Percentiles rank a stretch among this genome's conserved stretches.
These are phyloP conservation scores for Acholoe squamosa DNA, from an alignment of 2,888 invertebrate species.

Conservation along the genomic window DNA sequence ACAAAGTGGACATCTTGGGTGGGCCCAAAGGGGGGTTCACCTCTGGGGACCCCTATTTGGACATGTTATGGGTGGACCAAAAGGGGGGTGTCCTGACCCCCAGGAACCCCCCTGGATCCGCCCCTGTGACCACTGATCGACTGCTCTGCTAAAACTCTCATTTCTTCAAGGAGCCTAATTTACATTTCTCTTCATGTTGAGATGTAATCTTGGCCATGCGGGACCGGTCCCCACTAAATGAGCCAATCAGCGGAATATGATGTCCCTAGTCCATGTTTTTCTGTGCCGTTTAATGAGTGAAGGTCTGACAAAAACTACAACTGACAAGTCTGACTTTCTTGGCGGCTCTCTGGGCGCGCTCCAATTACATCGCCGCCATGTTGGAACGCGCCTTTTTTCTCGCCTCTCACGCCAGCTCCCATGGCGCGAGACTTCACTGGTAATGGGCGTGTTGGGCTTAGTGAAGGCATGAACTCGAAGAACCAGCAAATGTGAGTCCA, in stretches of 20 bases:
- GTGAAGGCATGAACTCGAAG: too few species aligned
- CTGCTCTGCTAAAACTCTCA: not conserved
- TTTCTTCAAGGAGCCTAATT: conserved; percentile 14
- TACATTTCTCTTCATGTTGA: conserved; percentile 17
- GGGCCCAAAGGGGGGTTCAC: too few species aligned
- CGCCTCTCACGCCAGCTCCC: not conserved
- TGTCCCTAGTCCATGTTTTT: not conserved
- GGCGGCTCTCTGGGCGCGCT: not conserved
- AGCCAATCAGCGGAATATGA: conserved; percentile 38
- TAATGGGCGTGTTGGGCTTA: not conserved
- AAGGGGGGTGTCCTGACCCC: too few species aligned
- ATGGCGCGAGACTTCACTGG: conserved; percentile 6
- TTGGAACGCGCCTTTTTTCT: conserved; percentile 13
- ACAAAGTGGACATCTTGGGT: too few species aligned
- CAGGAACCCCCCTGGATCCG: too few species aligned
- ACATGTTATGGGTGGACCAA: too few species aligned
- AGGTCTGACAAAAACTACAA: not conserved
- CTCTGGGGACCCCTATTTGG: too few species aligned
- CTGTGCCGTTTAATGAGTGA: not conserved
- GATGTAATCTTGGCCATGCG: not conserved
- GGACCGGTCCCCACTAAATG: not conserved
- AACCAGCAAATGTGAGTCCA: too few species aligned
- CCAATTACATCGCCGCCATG: conserved; percentile 6
- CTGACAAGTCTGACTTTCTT: conserved; percentile 28
- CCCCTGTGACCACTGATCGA: not conserved